phyloP scores from a whole-genome alignment of 2,113 vertebrate genomes.

The Glaucomys volans region DNA sequence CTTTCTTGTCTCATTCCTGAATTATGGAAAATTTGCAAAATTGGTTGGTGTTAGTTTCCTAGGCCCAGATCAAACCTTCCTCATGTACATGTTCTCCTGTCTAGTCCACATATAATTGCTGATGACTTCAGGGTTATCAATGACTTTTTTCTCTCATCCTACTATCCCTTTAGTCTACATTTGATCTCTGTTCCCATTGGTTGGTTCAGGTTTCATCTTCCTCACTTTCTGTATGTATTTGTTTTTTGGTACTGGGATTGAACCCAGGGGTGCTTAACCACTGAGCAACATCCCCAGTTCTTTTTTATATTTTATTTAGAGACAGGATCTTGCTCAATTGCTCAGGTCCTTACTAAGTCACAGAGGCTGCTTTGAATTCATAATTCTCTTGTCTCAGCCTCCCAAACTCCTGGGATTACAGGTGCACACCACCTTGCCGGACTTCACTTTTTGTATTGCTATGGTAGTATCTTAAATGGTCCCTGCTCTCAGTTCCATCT shows the following conservation, averaged over 20 bases:
- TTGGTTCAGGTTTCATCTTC: not conserved
- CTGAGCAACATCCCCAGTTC: no score
- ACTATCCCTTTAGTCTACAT: not conserved
- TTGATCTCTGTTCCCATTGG: not conserved
- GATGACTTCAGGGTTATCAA: not conserved
- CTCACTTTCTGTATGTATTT: not conserved
- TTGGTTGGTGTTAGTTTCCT: not conserved
- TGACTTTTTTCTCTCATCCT: not conserved
- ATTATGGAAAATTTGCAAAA: not conserved
- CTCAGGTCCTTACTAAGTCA: no score
- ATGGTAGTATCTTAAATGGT: not conserved
- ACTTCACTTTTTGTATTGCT: not conserved
- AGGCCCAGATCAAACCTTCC: not conserved
- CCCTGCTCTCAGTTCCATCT: not conserved
- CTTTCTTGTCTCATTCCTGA: not conserved
- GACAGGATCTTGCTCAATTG: no score
- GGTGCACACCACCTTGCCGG: no score
- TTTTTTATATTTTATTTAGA: no score
- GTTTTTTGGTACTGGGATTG: no score
- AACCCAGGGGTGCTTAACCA: no score
- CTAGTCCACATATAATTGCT: not conserved
- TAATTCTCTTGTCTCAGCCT: no score
- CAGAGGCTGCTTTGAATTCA: no score
- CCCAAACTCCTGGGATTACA: no score
- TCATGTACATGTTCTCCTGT: not conserved